Evolutionary conservation across 2,888 invertebrate species (phyloP).

Genomic region (Tetranychus truncatus): DNA sequence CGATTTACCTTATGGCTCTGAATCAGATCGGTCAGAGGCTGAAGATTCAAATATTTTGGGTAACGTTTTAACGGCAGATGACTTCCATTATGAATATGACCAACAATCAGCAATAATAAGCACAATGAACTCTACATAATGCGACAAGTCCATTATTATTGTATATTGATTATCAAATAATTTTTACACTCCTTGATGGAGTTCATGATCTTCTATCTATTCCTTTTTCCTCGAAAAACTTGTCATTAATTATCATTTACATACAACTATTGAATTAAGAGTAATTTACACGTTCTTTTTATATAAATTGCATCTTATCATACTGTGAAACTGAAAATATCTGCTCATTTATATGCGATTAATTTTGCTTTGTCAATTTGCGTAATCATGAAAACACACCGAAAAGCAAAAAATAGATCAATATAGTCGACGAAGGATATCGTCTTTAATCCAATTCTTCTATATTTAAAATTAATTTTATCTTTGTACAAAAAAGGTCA

Average conservation of each 20-base stretch:
- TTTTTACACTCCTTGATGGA: neutral
- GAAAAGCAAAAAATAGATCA: neutral
- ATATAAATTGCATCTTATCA: neutral
- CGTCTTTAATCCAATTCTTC: no score
- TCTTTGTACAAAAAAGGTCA: no score
- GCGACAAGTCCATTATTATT: neutral
- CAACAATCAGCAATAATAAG: neutral
- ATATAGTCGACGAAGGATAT: no score
- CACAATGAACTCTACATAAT: neutral
- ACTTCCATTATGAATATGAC: neutral
- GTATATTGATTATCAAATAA: neutral
- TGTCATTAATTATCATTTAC: neutral
- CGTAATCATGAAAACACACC: neutral
- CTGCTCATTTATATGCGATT: neutral
- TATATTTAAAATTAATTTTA: no score
- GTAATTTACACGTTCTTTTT: neutral
- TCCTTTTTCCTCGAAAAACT: neutral
- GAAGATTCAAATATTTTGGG: neutral
- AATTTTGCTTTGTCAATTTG: neutral
- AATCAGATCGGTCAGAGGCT: neutral
- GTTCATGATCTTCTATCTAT: neutral
- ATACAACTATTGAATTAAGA: neutral
- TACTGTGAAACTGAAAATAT: neutral
- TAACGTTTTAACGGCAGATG: neutral
- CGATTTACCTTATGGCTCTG: neutral